phyloP scores from a whole-genome alignment of 1,140 invertebrate species.

The Chelonus insularis region DNA sequence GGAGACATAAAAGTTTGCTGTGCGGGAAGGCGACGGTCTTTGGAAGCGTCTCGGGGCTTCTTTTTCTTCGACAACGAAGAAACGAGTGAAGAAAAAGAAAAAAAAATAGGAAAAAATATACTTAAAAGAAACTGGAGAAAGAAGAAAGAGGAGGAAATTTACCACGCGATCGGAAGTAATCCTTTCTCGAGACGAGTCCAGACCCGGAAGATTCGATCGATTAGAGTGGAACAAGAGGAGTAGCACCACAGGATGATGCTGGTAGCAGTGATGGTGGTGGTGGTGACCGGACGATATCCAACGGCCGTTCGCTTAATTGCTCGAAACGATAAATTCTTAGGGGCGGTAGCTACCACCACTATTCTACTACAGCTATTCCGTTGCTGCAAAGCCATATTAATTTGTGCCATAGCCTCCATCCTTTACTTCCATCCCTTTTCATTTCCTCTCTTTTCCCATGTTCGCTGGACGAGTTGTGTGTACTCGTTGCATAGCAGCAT shows the following conservation, averaged over 20 bases:
- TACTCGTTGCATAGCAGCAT: background rate
- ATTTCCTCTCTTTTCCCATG: slow-evolving; percentile 8
- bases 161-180: slow-evolving; percentile 28
- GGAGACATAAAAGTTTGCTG: slow-evolving; percentile 26
- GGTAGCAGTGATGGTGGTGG: background rate
- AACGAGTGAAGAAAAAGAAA: background rate
- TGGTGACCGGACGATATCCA: slow-evolving; percentile 24
- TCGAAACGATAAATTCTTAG: slow-evolving; percentile 50
- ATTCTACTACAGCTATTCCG: slow-evolving; percentile 32
- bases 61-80: slow-evolving; percentile 16
- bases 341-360: slow-evolving; percentile 18
- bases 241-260: background rate
- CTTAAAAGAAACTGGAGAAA: background rate
- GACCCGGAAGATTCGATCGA: slow-evolving; percentile 18
- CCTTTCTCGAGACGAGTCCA: slow-evolving; percentile 32
- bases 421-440: background rate
- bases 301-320: slow-evolving; percentile 47
- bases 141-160: slow-evolving; percentile 30
- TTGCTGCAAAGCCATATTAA: slow-evolving; percentile 46
- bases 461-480: slow-evolving; percentile 4
- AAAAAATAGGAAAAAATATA: background rate
- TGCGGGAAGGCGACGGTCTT: background rate
- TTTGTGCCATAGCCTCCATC: slow-evolving; percentile 27
- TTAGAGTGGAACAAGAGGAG: slow-evolving; percentile 29
- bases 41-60: background rate